Evolutionary conservation across 2,888 invertebrate genomes (phyloP).

Genomic region (Pachliopta kotzebuea): DNA sequence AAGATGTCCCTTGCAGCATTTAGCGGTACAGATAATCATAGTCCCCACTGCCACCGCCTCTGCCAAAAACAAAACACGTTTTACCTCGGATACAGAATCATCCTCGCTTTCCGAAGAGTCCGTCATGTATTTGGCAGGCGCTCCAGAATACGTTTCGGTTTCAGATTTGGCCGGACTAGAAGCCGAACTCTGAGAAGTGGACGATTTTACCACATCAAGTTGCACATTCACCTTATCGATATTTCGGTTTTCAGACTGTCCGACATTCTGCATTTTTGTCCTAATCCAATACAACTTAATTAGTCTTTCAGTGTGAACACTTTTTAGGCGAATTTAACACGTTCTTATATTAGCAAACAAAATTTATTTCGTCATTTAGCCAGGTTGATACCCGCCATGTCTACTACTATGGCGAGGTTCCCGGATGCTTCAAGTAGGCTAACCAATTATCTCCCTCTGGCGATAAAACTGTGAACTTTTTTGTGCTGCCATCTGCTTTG

Average conservation of each 20-base stretch:
- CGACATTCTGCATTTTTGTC: conserved; percentile 96
- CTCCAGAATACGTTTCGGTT: conserved; percentile 92
- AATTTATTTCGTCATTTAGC: conserved; percentile 83
- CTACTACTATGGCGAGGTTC: conserved; percentile 87
- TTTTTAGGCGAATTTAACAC: conserved; percentile 77
- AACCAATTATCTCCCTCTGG: conserved; percentile 77
- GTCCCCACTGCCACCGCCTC: conserved; percentile 78
- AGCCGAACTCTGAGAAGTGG: conserved; percentile 92
- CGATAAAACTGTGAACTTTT: conserved; percentile 56
- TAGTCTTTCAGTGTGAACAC: conserved; percentile 79
- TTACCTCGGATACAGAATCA: conserved; percentile 97
- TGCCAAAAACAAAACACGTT: conserved; percentile 79
- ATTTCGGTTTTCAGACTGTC: conserved; percentile 92
- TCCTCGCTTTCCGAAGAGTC: conserved; percentile 98
- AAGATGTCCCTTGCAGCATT: conserved; percentile 86
- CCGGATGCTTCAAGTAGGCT: conserved; percentile 83
- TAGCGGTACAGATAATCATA: conserved; percentile 81
- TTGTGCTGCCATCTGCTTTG: conserved; percentile 61
- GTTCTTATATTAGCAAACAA: conserved; percentile 80
- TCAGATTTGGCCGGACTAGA: conserved; percentile 91
- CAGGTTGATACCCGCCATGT: conserved; percentile 89
- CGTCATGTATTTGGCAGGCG: conserved; percentile 93
- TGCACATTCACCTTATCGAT: conserved; percentile 88
- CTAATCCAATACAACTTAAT: conserved; percentile 81
- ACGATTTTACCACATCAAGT: conserved; percentile 85